These are phyloP conservation scores for Patella pellucida DNA, from an alignment of 2,888 invertebrate species.

Conservation along the genomic window DNA sequence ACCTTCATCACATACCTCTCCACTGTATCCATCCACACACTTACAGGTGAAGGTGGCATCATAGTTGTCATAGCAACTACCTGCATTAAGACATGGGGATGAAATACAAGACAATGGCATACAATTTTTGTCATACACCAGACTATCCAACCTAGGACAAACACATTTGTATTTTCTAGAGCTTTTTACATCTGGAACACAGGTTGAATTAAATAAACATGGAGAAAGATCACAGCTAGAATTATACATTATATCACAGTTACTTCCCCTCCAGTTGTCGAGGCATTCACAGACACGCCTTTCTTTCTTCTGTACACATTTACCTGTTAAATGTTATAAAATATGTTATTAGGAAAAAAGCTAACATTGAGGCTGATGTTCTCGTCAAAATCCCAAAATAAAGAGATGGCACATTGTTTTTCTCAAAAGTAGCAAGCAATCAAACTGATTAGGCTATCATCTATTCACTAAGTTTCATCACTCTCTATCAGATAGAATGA, in stretches of 20 bases:
- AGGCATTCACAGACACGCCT: background rate
- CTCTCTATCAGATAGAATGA: too few species aligned
- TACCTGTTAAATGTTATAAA: too few species aligned
- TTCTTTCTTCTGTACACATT: too few species aligned
- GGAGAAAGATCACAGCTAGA: constrained; percentile 23
- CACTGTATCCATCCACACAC: background rate
- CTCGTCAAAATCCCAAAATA: too few species aligned
- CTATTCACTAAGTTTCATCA: too few species aligned
- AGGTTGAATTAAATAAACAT: constrained; percentile 22
- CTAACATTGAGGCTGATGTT: too few species aligned
- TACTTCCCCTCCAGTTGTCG: background rate
- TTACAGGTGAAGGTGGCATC: background rate
- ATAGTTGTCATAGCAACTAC: constrained; percentile 4
- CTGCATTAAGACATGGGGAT: constrained; percentile 18
- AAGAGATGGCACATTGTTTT: too few species aligned
- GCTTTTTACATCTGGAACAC: constrained; percentile 8
- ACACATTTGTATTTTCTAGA: background rate
- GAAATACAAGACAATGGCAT: constrained; percentile 12
- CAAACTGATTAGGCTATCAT: too few species aligned
- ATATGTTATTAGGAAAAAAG: too few species aligned
- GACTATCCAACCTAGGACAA: background rate
- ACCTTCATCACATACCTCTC: background rate
- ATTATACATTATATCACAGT: background rate
- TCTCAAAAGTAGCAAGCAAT: too few species aligned
- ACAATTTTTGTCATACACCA: background rate